Conservation (phyloP, 2,797 vertebrate genomes). For the Notolepis coatsorum region DNA sequence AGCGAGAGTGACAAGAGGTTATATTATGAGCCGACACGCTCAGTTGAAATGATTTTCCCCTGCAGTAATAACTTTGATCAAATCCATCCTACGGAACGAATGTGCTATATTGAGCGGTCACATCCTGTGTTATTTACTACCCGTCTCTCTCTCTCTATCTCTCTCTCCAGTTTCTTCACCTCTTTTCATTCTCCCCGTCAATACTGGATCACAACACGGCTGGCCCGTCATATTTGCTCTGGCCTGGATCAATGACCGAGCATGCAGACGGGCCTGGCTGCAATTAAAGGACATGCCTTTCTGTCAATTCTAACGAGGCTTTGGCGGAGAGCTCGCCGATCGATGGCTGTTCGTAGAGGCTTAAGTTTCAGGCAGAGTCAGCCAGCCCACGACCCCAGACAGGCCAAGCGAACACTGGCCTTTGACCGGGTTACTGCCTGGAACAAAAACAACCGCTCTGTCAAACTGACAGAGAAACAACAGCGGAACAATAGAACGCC, state of each 20-base stretch:
- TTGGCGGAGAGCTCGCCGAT: constrained; percentile 35
- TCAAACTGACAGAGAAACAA: constrained; percentile 5
- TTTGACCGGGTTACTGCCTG: not conserved
- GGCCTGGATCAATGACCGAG: constrained; percentile 39
- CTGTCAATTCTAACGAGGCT: constrained; percentile 32
- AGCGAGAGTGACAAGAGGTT: too few relatives aligned
- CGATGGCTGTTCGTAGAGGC: constrained; percentile 18
- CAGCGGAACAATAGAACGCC: not conserved
- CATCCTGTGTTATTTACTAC: too few relatives aligned
- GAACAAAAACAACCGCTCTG: not conserved
- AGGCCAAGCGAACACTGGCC: not conserved
- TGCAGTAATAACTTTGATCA: too few relatives aligned
- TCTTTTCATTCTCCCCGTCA: constrained; percentile 1
- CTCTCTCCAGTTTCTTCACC: too few relatives aligned
- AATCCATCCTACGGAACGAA: too few relatives aligned
- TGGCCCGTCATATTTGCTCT: constrained; percentile 31
- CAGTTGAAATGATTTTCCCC: too few relatives aligned
- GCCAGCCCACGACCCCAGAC: not conserved
- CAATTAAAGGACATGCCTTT: constrained; percentile 31
- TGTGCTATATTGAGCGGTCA: too few relatives aligned
- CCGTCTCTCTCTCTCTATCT: not conserved
- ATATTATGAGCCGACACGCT: too few relatives aligned
- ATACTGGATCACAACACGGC: constrained; percentile 17
- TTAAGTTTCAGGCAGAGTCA: not conserved
- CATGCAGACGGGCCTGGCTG: constrained; percentile 24